phyloP scores from a whole-genome alignment of 2,888 invertebrate genomes.

The Fragum sueziense region DNA sequence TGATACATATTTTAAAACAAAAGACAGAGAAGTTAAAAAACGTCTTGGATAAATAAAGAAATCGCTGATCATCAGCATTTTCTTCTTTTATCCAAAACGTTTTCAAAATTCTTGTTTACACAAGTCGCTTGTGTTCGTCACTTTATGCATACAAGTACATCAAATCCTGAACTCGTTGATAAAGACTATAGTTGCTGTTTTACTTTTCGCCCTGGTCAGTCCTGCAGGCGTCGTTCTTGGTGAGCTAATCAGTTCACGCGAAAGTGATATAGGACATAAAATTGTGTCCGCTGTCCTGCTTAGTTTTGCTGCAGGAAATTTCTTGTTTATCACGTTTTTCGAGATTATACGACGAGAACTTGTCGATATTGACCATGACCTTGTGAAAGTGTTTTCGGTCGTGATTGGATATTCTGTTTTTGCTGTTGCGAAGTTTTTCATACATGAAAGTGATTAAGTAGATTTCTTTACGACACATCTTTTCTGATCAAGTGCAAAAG shows the following conservation, averaged over 20 bases:
- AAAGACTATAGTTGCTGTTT: constrained; percentile 6
- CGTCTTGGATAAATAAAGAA: too few relatives aligned
- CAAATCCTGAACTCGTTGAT: constrained; percentile 22
- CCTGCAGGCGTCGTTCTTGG: constrained; percentile 23
- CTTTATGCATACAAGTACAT: neutral
- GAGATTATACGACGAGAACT: constrained; percentile 32
- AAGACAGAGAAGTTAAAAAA: too few relatives aligned
- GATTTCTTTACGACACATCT: too few relatives aligned
- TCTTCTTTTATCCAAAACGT: too few relatives aligned
- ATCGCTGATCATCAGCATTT: too few relatives aligned
- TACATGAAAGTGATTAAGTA: too few relatives aligned
- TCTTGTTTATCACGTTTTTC: constrained; percentile 41
- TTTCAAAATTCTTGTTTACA: too few relatives aligned
- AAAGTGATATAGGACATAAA: neutral
- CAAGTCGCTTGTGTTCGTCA: constrained; percentile 84
- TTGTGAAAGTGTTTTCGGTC: too few relatives aligned
- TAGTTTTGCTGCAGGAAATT: constrained; percentile 23
- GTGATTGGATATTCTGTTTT: too few relatives aligned
- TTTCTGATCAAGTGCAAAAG: too few relatives aligned
- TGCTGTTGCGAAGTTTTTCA: too few relatives aligned
- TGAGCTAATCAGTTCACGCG: neutral
- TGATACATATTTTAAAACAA: too few relatives aligned
- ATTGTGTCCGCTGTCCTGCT: neutral
- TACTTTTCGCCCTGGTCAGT: constrained; percentile 9
- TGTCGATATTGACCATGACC: constrained; percentile 2